Conservation (phyloP, 1,140 invertebrate genomes). For the Leptinotarsa undecemlineata region DNA sequence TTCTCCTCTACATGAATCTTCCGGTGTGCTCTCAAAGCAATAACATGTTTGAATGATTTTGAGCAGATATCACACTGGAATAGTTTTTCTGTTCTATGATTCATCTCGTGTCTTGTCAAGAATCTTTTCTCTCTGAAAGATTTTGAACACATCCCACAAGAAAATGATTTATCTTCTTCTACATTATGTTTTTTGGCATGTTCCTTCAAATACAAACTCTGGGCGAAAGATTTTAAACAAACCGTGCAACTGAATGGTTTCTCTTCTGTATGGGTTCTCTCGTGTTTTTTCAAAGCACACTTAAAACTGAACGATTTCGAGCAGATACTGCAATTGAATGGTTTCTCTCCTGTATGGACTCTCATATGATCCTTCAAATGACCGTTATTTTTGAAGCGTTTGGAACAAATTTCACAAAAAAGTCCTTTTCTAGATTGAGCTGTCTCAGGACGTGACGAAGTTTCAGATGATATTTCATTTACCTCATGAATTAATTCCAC, state of each 20-base stretch:
- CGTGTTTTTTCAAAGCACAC: slow-evolving; percentile 61
- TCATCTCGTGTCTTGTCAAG: slow-evolving; percentile 69
- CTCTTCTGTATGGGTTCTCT: slow-evolving; percentile 60
- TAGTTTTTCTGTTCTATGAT: slow-evolving; percentile 74
- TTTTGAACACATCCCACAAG: slow-evolving; percentile 43
- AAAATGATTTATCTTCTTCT: slow-evolving; percentile 21
- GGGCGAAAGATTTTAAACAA: background rate
- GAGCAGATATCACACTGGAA: slow-evolving; percentile 69
- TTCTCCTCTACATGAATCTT: background rate
- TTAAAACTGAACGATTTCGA: slow-evolving; percentile 58
- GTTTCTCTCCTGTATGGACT: slow-evolving; percentile 59
- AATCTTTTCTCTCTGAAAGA: slow-evolving; percentile 7
- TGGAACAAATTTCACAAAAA: background rate
- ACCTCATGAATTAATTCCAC: background rate
- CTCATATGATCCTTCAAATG: slow-evolving; percentile 64
- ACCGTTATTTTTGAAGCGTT: slow-evolving; percentile 39
- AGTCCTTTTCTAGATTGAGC: background rate
- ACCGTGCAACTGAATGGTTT: slow-evolving; percentile 54
- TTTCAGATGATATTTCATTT: background rate
- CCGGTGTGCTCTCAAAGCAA: background rate
- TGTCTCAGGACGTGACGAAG: background rate
- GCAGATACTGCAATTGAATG: slow-evolving; percentile 58
- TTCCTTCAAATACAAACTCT: background rate
- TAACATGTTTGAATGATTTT: slow-evolving; percentile 60
- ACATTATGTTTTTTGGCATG: slow-evolving; percentile 31